phyloP scores from a whole-genome alignment of 64 coral and sea anemone genomes.

The Stichodactyla helianthus region DNA sequence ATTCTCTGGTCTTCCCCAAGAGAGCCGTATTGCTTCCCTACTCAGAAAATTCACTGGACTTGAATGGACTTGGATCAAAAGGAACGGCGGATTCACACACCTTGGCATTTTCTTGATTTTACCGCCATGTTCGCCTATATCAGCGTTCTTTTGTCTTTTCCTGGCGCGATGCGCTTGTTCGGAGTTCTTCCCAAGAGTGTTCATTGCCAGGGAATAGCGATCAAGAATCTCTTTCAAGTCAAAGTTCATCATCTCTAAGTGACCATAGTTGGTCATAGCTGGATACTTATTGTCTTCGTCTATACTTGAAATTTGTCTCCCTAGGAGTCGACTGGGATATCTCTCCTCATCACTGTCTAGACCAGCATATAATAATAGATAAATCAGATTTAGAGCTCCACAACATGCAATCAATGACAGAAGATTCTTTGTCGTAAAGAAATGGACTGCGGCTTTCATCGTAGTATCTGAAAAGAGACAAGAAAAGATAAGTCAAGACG shows the following conservation, averaged over 20 bases:
- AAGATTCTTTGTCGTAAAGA: neutral
- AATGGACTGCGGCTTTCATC: neutral
- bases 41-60: constrained; percentile 54
- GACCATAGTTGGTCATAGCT: neutral
- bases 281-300: neutral
- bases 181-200: constrained; percentile 1
- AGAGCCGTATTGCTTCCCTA: constrained; percentile 73
- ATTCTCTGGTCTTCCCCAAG: constrained; percentile 76
- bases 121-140: neutral
- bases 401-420: neutral
- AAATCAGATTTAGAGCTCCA: neutral
- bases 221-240: constrained; percentile 3
- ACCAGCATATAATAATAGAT: neutral
- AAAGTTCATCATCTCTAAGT: constrained; percentile 6
- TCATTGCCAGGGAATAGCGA: neutral
- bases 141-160: neutral
- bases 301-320: neutral
- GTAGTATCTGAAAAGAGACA: neutral
- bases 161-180: neutral
- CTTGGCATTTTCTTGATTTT: neutral
- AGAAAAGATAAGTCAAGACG: neutral
- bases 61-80: constrained; percentile 71
- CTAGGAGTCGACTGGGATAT: neutral
- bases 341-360: neutral
- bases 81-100: constrained; percentile 12